A percentile compares a stretch with the other conserved stretches of the same genome.
Evolutionary conservation across 2,113 vertebrate genomes (phyloP).

Genomic region (Parus major): DNA sequence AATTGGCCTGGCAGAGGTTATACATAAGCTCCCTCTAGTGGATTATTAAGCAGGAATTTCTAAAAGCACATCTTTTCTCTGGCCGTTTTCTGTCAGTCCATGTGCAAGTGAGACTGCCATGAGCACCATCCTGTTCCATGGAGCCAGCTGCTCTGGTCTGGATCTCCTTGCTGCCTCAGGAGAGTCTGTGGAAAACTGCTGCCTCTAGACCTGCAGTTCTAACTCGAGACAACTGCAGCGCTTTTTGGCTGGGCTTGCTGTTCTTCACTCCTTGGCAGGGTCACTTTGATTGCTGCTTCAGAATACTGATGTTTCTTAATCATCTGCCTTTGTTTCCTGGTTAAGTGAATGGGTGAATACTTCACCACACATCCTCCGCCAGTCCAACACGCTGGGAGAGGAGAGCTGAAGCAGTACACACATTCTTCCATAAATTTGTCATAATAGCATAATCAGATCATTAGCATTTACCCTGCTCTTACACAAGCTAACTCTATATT

Average conservation of each 20-base stretch:
- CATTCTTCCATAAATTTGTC: neutral
- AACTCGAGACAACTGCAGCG: neutral
- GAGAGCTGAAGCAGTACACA: neutral
- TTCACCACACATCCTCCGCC: neutral
- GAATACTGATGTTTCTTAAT: slow-evolving; percentile 59
- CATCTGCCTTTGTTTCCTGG: slow-evolving; percentile 49
- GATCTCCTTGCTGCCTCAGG: neutral
- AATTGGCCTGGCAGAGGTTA: slow-evolving; percentile 39
- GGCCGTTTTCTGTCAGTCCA: neutral
- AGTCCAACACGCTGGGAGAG: neutral
- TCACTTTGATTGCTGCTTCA: slow-evolving; percentile 25
- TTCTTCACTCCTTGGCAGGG: slow-evolving; percentile 6
- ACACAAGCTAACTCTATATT: neutral
- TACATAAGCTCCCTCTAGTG: slow-evolving; percentile 66
- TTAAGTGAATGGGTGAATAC: slow-evolving; percentile 36
- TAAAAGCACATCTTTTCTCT: neutral
- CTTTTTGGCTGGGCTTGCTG: neutral
- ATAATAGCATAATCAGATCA: neutral
- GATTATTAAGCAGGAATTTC: neutral
- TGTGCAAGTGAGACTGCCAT: neutral
- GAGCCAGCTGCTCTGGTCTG: neutral
- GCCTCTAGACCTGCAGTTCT: neutral
- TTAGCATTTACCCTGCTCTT: neutral
- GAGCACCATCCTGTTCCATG: neutral
- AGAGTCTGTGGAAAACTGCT: neutral